Percentiles rank a stretch among this genome's conserved stretches.
phyloP scores from a whole-genome alignment of 2,888 invertebrate genomes.

The Atrina japonica region DNA sequence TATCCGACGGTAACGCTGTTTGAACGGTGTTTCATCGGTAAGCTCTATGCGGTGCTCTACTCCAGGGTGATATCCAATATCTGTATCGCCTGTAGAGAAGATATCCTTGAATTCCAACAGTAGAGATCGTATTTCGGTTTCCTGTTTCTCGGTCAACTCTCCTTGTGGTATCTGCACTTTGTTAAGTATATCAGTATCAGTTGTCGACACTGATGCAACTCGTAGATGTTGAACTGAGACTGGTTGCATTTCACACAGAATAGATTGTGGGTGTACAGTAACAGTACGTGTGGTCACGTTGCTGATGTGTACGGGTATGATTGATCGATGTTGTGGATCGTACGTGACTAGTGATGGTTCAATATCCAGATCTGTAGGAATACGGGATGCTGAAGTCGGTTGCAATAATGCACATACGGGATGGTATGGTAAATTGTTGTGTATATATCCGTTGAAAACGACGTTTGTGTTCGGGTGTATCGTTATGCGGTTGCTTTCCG shows the following conservation, averaged over 20 bases:
- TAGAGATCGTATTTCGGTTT: not conserved
- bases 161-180: not conserved
- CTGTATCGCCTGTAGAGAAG: too few relatives aligned
- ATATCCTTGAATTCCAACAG: not conserved
- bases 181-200: not conserved
- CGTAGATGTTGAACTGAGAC: not conserved
- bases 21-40: too few relatives aligned
- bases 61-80: too few relatives aligned
- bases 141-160: not conserved
- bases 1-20: too few relatives aligned
- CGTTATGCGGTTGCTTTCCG: not conserved
- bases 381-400: not conserved
- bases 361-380: not conserved
- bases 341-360: not conserved
- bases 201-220: not conserved
- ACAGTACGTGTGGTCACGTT: constrained; percentile 2
- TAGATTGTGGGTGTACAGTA: not conserved
- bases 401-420: not conserved
- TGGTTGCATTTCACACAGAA: not conserved
- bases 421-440: not conserved
- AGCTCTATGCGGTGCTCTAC: too few relatives aligned
- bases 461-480: not conserved
- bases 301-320: not conserved
- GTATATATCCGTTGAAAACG: not conserved
- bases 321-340: not conserved